Conservation (phyloP, 2,797 vertebrate species). For the Micromesistius poutassou region DNA sequence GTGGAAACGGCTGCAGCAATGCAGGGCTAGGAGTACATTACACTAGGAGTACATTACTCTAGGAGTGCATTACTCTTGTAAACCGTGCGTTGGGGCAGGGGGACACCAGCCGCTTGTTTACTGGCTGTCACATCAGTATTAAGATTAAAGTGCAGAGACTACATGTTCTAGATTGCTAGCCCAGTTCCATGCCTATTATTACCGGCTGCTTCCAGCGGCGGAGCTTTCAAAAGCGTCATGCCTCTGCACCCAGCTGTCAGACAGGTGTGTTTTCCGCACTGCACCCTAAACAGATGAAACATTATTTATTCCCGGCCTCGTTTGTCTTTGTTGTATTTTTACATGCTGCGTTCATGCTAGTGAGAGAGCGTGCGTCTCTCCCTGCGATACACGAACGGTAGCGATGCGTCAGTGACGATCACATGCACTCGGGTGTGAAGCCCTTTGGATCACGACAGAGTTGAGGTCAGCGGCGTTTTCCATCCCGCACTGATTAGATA, state of each 20-base stretch:
- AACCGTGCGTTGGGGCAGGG: neutral
- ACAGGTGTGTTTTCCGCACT: neutral
- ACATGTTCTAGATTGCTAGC: slow-evolving; percentile 10
- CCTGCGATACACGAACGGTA: neutral
- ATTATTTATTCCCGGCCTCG: neutral
- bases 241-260: neutral
- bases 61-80: neutral
- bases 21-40: neutral
- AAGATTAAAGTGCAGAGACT: slow-evolving; percentile 3
- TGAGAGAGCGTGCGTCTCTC: neutral
- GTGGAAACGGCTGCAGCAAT: neutral
- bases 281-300: neutral
- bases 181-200: slow-evolving; percentile 7
- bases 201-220: neutral
- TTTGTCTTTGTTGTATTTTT: neutral
- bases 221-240: neutral
- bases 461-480: neutral
- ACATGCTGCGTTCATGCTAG: neutral
- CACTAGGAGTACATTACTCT: neutral
- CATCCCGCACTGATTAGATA: neutral
- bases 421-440: neutral
- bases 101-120: neutral
- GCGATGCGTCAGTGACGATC: neutral
- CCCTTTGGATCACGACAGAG: neutral
- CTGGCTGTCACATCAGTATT: slow-evolving; percentile 3